These are phyloP conservation scores for Julus scandinavius DNA, from an alignment of 2,888 invertebrate species.

Conservation along the genomic window DNA sequence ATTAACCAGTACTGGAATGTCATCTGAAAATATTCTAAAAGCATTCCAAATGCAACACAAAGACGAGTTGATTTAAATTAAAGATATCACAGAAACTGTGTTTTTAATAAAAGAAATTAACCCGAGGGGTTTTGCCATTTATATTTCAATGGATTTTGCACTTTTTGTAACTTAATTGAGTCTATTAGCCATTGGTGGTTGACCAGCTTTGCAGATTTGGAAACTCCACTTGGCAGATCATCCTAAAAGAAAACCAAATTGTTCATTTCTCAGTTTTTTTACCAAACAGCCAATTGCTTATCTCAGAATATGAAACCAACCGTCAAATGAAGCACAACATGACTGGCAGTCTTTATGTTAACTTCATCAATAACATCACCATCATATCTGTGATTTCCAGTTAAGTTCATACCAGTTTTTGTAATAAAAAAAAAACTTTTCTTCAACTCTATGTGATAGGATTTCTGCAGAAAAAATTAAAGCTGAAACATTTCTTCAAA, in stretches of 20 bases:
- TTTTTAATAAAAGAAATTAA: not conserved
- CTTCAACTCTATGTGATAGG: not conserved
- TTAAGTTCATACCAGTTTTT: not conserved
- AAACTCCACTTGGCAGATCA: not conserved
- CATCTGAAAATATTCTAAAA: too few species aligned
- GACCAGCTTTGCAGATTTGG: conserved; percentile 4
- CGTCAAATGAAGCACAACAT: conserved; percentile 24
- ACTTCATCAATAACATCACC: conserved; percentile 55
- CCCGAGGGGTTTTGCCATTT: not conserved
- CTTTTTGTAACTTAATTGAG: conserved; percentile 52
- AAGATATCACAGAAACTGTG: not conserved
- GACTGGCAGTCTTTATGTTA: conserved; percentile 44
- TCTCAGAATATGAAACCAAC: conserved; percentile 3
- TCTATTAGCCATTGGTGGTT: conserved; percentile 48
- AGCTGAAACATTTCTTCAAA: not conserved
- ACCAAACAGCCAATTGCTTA: not conserved
- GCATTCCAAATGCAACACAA: not conserved
- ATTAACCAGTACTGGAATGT: too few species aligned
- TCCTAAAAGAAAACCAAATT: conserved; percentile 39
- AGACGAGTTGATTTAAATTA: not conserved
- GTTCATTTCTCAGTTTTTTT: not conserved
- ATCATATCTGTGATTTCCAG: conserved; percentile 52
- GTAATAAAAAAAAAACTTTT: not conserved
- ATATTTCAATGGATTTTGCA: conserved; percentile 30
- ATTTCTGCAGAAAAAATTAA: not conserved